Evolutionary conservation across 2,797 vertebrate species (phyloP), one percentile per base, ranked within the genome.

Genomic region (Pampus argenteus): DNA sequence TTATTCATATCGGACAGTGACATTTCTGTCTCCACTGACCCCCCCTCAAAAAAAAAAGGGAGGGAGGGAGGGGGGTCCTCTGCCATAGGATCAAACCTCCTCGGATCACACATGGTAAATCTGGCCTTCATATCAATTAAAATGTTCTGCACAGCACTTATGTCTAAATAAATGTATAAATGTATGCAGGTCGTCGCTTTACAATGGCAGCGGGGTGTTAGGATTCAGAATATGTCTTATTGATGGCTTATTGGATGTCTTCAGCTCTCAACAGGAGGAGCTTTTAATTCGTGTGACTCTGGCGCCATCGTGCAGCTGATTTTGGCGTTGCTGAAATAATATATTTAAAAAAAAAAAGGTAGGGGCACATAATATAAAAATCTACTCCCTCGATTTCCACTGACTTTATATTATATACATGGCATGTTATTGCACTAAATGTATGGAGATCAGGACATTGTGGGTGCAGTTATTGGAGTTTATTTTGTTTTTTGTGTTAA

Each of bases 281-380:
- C 11, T 11, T 51, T 62, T 60, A 0, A 78, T 89, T 20, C 18
- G 29, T 60, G 79, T 25, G 81, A 61, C 92, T 93, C 88, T 91
- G 83, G 90, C 93, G 93, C 93, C 93, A 93, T 89, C 94, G 56
- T 89, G 92, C 60, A 69, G 91, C 79, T 9, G 77, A 63, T 44
- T 48, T n/a, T 17, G 88, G 93, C 42, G 62, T 89, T 94, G 82
- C 89, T 62, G 59, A 0, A 28, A 58, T 58, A 3, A 25, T 45
- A 26, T 1, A n/a, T 6, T 6, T 13, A 9, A 0, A 42, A 31
- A 20, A 14, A 28, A 14, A 20, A 55, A 55, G 9, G 9, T 11
- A 9, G 13, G 2, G 1, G 18, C 25, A 15, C 26, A 2, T 29
- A 25, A 49, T 2, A 20, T n/a, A n/a, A n/a, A n/a, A n/a, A n/a